phyloP scores from a whole-genome alignment of 1,140 invertebrate genomes.

The Acromyrmex heyeri region DNA sequence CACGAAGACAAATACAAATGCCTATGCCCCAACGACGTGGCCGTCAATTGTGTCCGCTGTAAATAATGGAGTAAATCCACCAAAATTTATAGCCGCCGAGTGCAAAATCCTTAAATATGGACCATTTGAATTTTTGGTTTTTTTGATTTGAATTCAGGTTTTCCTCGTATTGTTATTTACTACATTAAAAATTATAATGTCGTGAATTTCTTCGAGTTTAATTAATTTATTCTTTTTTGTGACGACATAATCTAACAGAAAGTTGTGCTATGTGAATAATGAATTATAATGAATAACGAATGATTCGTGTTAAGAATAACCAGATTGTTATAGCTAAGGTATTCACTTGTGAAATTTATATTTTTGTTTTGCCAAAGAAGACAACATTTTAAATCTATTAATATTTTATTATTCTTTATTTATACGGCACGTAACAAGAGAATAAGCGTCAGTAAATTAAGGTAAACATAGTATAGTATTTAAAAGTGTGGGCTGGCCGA shows the following conservation, averaged over 20 bases:
- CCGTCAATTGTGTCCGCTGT: slow-evolving; percentile 33
- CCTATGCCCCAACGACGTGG: slow-evolving; percentile 10
- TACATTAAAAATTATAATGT: neutral
- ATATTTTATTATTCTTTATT: neutral
- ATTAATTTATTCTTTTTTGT: slow-evolving; percentile 8
- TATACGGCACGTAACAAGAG: too few species aligned
- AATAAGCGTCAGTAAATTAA: slow-evolving; percentile 6
- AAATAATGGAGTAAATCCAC: slow-evolving; percentile 46
- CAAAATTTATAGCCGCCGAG: slow-evolving; percentile 26
- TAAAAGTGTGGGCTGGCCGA: neutral
- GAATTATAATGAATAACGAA: neutral
- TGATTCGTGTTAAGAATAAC: neutral
- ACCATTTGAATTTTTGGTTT: too few species aligned
- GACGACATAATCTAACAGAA: neutral
- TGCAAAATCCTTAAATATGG: slow-evolving; percentile 3
- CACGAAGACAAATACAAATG: slow-evolving; percentile 36
- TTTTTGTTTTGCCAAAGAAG: neutral
- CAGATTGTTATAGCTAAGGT: neutral
- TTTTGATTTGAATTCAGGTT: neutral
- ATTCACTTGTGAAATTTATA: neutral
- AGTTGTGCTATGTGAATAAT: neutral
- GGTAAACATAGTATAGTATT: neutral
- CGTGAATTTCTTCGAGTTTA: neutral
- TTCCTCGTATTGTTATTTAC: neutral
- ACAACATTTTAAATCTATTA: neutral